Base-by-base conservation (phyloP, 2,797 vertebrate genomes). In the Gadopsis marmoratus region DNA sequence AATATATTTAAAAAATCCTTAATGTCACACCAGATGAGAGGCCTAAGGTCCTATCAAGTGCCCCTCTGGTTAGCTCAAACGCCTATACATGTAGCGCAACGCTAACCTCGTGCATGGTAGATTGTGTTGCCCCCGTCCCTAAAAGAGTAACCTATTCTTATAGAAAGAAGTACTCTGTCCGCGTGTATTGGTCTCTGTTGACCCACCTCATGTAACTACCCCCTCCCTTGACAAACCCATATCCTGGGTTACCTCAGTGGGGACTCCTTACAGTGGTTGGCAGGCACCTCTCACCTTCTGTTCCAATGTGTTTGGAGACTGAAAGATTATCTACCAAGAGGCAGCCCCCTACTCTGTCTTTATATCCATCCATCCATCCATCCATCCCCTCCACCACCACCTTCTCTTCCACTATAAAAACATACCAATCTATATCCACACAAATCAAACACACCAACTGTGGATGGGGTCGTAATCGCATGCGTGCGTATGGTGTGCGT, bases 221-320 rank as follows among this genome's bases (percentile, higher is more conserved):
- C 74, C 63, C 69, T 77, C 63, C 76, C 43, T 45, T 47, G 26
- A 16, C 51, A 72, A 63, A 65, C 47, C 83, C 43, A 37, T 77
- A 68, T 69, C 76, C 77, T 43, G 66, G 68, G 82, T 74, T 79
- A 75, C 72, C 65, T 81, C 82, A 86, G 86, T 7, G 53, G 82
- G 81, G 85, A 84, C 76, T 85, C 60, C 60, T 82, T 45, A 47
- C 71, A 13, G 61, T 89, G 91, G 91, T 58, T 89, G 92, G 88
- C 91, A 87, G 90, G 3, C 79, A 88, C 88, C 90, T 90, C 78
- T 88, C 51, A 29, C 82, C 89, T 81, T 67, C 74, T 13, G 60
- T 21, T 81, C 84, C 79, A 53, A 68, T 76, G 80, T 59, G 86
- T 85, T 86, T 75, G 65, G 69, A 89, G 81, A 78, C 76, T 59